These are phyloP conservation scores for Pegea sp. DNA, from an alignment of 23 tunicate species.

Conservation along the genomic window DNA sequence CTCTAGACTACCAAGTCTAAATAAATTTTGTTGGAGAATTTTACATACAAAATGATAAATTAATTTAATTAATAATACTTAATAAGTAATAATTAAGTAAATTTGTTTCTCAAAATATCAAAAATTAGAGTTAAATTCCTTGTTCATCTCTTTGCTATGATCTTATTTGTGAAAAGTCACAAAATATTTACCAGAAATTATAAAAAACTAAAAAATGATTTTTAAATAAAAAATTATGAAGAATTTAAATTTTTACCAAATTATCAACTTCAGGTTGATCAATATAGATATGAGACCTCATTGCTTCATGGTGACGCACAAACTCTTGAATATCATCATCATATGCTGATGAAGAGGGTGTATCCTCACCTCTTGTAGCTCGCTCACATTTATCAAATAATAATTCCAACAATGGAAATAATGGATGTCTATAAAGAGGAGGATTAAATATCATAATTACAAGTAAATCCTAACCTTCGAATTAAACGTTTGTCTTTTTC, in stretches of 20 bases:
- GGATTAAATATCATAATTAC: not conserved
- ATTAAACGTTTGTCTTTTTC: no score
- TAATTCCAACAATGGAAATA: slow-evolving; percentile 71
- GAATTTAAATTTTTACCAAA: slow-evolving; percentile 24
- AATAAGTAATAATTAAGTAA: no score
- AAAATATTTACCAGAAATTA: no score
- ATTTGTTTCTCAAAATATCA: not conserved
- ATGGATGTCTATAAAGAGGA: slow-evolving; percentile 58
- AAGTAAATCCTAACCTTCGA: no score
- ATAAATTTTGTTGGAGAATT: no score
- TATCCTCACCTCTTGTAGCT: slow-evolving; percentile 86
- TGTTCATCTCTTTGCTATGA: not conserved
- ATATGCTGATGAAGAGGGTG: slow-evolving; percentile 39
- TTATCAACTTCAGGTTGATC: slow-evolving; percentile 90
- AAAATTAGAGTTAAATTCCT: not conserved
- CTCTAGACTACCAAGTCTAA: no score
- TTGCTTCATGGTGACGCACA: slow-evolving; percentile 34
- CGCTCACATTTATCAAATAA: slow-evolving; percentile 92
- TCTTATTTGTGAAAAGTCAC: no score
- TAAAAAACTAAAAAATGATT: no score
- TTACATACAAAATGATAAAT: no score
- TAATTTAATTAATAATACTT: no score
- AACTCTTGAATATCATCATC: slow-evolving; percentile 92
- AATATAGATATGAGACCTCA: slow-evolving; percentile 39
- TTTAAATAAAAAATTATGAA: no score